phyloP scores from a whole-genome alignment of 2,797 vertebrate species.

The Pampus argenteus region DNA sequence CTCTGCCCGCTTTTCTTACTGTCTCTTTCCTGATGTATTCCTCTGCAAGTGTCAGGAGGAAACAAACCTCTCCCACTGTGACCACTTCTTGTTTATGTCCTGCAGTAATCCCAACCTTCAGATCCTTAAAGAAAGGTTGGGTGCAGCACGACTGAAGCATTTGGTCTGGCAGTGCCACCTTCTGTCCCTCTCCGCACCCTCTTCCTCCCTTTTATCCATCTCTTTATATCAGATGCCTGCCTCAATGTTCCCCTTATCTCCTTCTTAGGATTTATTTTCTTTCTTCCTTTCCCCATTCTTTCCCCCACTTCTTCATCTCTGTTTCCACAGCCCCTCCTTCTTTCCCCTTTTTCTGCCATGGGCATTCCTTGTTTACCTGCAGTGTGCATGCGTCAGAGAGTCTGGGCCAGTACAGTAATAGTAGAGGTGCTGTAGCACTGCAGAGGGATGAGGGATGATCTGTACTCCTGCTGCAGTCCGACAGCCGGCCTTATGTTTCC shows the following conservation, averaged over 20 bases:
- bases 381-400: conserved; percentile 70
- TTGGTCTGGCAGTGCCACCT: conserved; percentile 35
- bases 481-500: conserved; percentile 41
- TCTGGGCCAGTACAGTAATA: conserved; percentile 43
- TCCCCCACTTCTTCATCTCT: neutral
- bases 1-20: neutral
- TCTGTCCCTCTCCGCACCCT: conserved; percentile 24
- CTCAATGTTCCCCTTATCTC: conserved; percentile 1
- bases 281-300: neutral
- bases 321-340: conserved; percentile 11
- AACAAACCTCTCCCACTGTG: conserved; percentile 3
- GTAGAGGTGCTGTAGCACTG: conserved; percentile 69
- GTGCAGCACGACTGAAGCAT: conserved; percentile 27
- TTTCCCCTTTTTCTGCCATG: conserved; percentile 14
- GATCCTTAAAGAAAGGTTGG: conserved; percentile 29
- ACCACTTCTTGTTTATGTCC: conserved; percentile 32
- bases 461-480: conserved; percentile 68
- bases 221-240: conserved; percentile 1
- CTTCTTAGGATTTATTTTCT: neutral
- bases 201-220: conserved; percentile 8
- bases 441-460: conserved; percentile 63
- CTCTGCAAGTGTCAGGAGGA: conserved; percentile 6
- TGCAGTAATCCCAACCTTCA: conserved; percentile 31
- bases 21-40: neutral
- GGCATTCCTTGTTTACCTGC: conserved; percentile 73